Percentiles rank a stretch among this genome's conserved stretches.
Evolutionary conservation across 2,888 invertebrate genomes (phyloP).

Genomic region (Atherix ibis): DNA sequence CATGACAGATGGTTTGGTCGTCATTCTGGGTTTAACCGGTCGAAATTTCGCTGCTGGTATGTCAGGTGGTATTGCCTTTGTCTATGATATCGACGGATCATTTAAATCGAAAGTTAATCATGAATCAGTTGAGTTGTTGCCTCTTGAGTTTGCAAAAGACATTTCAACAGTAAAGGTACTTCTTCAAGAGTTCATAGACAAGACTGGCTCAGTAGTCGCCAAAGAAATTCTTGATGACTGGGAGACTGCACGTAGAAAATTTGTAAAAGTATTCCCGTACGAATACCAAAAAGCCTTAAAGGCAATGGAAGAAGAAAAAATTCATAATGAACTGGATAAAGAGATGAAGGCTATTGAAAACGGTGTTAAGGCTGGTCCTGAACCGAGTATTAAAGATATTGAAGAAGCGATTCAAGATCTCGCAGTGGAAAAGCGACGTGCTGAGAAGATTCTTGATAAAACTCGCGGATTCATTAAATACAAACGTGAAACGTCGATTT

Average conservation of each 20-base stretch:
- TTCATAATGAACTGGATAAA: constrained; percentile 19
- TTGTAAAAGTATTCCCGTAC: constrained; percentile 93
- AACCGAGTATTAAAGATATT: constrained; percentile 54
- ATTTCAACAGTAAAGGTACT: constrained; percentile 56
- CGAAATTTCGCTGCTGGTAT: constrained; percentile 98
- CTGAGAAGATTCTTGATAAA: constrained; percentile 70
- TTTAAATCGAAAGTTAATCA: constrained; percentile 79
- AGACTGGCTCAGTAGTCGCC: constrained; percentile 81
- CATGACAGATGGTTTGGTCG: constrained; percentile 90
- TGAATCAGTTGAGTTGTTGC: constrained; percentile 87
- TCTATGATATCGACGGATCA: constrained; percentile 76
- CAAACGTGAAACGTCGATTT: constrained; percentile 70
- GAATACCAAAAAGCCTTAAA: constrained; percentile 87
- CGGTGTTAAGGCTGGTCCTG: constrained; percentile 30
- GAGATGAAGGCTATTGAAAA: constrained; percentile 21
- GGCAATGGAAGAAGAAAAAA: constrained; percentile 37
- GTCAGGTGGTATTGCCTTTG: constrained; percentile 91
- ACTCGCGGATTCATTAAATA: constrained; percentile 92
- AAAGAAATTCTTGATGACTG: constrained; percentile 61
- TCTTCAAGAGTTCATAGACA: constrained; percentile 67
- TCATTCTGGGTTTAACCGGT: constrained; percentile 89
- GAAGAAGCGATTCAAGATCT: constrained; percentile 75
- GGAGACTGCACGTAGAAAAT: constrained; percentile 58
- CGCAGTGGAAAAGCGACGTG: constrained; percentile 59
- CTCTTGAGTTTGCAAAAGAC: constrained; percentile 64